These are phyloP conservation scores for Capricornis sumatraensis DNA, from an alignment of 2,113 vertebrate species.

Conservation along the genomic window DNA sequence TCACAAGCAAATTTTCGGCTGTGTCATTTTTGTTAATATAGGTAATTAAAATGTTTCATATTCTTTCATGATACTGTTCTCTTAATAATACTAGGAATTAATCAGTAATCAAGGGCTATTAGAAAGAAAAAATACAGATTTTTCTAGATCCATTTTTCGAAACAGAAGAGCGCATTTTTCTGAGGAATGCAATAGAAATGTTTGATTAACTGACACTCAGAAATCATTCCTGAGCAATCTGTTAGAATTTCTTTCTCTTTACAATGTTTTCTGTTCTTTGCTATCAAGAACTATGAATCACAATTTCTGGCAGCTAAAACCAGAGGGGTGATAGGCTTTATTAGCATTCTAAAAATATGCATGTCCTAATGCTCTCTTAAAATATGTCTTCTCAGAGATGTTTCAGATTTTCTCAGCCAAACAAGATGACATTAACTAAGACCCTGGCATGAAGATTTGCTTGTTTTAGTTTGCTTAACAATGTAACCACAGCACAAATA, in stretches of 20 bases:
- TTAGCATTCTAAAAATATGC: conserved; percentile 72
- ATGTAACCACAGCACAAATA: conserved; percentile 61
- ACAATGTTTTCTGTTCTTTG: conserved; percentile 71
- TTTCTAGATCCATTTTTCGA: conserved; percentile 63
- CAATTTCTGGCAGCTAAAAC: conserved; percentile 75
- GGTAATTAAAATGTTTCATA: conserved; percentile 32
- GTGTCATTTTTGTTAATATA: conserved; percentile 61
- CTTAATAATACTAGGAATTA: conserved; percentile 48
- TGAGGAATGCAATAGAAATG: conserved; percentile 35
- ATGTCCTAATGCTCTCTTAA: conserved; percentile 62
- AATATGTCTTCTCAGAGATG: conserved; percentile 64
- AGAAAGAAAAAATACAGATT: conserved; percentile 63
- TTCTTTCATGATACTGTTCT: background rate
- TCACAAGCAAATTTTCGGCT: conserved; percentile 69
- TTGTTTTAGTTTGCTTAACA: conserved; percentile 69
- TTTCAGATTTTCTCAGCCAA: conserved; percentile 68
- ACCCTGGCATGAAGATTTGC: conserved; percentile 66
- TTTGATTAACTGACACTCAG: conserved; percentile 72
- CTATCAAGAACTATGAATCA: conserved; percentile 79
- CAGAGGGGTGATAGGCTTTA: conserved; percentile 71
- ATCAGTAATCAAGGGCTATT: conserved; percentile 49
- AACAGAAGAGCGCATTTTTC: conserved; percentile 53
- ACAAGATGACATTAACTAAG: conserved; percentile 57
- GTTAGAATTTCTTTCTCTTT: conserved; percentile 30
- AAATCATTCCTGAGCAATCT: conserved; percentile 70